Evolutionary conservation across 2,113 vertebrate genomes (phyloP).

Genomic region (Xiphophorus hellerii): DNA sequence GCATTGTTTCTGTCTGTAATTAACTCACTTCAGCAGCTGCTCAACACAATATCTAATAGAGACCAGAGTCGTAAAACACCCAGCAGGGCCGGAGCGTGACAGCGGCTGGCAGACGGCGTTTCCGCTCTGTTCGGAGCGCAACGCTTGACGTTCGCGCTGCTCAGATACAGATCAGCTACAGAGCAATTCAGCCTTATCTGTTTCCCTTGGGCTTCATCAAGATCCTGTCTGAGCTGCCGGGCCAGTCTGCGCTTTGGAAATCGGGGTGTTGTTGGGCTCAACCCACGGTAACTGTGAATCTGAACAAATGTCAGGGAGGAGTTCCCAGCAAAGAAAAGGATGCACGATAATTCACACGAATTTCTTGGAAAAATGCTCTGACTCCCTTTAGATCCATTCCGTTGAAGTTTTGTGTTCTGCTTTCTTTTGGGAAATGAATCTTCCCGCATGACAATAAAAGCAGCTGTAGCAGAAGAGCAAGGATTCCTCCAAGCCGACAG

Average conservation of each 20-base stretch:
- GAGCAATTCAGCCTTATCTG: constrained; percentile 69
- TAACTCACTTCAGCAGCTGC: constrained; percentile 36
- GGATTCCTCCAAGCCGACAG: background rate
- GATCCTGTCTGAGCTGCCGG: constrained; percentile 54
- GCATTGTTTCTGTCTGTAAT: constrained; percentile 31
- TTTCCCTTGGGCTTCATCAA: constrained; percentile 60
- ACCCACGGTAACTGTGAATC: constrained; percentile 4
- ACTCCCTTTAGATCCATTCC: background rate
- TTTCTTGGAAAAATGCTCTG: background rate
- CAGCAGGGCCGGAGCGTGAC: constrained; percentile 19
- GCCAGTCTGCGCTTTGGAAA: constrained; percentile 21
- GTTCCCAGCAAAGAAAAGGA: background rate
- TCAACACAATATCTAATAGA: constrained; percentile 21
- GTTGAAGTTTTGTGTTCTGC: too few relatives aligned
- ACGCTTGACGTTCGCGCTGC: constrained; percentile 52
- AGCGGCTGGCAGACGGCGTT: constrained; percentile 1
- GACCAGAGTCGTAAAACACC: background rate
- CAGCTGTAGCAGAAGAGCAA: background rate
- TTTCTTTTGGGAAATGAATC: background rate
- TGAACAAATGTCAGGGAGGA: constrained; percentile 21
- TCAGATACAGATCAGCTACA: constrained; percentile 61
- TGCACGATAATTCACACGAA: background rate
- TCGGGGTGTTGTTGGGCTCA: constrained; percentile 33
- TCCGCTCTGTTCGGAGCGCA: constrained; percentile 33
- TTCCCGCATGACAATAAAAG: background rate